Base-by-base conservation (phyloP, 2,888 invertebrate species). In the Dioctria rufipes region DNA sequence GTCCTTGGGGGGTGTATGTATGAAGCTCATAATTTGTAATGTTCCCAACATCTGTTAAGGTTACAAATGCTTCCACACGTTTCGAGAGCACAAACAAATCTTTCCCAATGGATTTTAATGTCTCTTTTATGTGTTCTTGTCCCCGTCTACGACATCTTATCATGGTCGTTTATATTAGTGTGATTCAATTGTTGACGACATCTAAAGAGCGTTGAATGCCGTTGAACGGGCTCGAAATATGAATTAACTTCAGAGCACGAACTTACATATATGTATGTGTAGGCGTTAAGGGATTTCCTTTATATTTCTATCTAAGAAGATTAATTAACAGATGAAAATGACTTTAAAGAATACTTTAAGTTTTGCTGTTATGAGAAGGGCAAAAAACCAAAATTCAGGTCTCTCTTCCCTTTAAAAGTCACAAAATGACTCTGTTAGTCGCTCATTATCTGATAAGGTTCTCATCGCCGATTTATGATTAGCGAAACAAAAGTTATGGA, bases 91-190 rank as follows among this genome's bases (percentile, higher is more conserved):
- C 51, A 71, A 54, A 71, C 71, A 71, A 71, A 71, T 71, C 71
- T 71, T 54, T 71, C 54, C 71, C 71, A 71, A 71, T 71, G 71
- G 71, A 71, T 51, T 71, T 71, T 71, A 71, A 71, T 71, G 71
- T 71, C 54, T 71, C 71, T 71, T 71, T 71, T 71, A 71, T 71
- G 71, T 71, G 71, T 54, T 71, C 49, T 71, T 11, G 71, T 71
- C 71, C 71, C 25, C 54, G 40, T 54, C 54, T 71, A 71, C 71
- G 51, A 49, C 71, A 54, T 71, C 71, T 71, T 71, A 71, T 71
- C 71, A 54, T 11, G 51, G 39, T 25, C 71, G 71, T 71, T 71
- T 71, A 71, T 71, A 51, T 25, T 25, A 25, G 25, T 51, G 51
- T 71, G 51, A 71, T 71, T 71, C 71, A 71, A 71, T 71, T 71